Evolutionary conservation across 2,888 invertebrate species (phyloP), one percentile per base, ranked within the genome.

Genomic region (Trilocha varians): DNA sequence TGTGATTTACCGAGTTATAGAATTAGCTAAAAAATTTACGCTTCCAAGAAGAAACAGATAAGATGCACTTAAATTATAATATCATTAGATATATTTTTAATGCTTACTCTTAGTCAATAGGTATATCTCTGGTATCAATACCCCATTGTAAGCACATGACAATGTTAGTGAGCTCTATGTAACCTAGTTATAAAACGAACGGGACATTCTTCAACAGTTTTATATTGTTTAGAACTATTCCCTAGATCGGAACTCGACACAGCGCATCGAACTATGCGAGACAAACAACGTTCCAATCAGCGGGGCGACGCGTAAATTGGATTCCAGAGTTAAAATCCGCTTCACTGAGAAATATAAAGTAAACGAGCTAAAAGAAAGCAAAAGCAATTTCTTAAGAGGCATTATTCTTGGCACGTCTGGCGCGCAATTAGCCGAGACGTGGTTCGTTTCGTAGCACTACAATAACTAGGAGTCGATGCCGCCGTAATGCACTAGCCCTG

Each of bases 321-420:
- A 33, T 36, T 40, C 36, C 18, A 34, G 40, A 40, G 16, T 40
- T 38, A 46, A 46, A 48, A 41, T 38, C 43, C 41, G 36, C 39
- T 36, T 17, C 42, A 38, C 32, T 34, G 15, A 35, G 32, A 38
- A 42, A 34, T 35, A 42, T 34, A 41, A 47, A 45, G 46, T 42
- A 53, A 49, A 50, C 45, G 50, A 49, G 38, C 32, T 40, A 42
- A 42, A 46, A 47, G 46, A 45, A 47, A 47, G 47, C 36, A 46
- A 48, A 50, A 52, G 52, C 55, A 53, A 58, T 57, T 56, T 52
- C 50, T 52, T 48, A 40, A 50, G 47, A 54, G 17, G 25, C 62
- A 64, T 70, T 72, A 73, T 73, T 74, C 70, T 59, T 55, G 51
- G 53, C 71, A 70, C 70, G 70, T 71, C 66, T 60, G 58, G 55